phyloP scores from a whole-genome alignment of 2,113 vertebrate species.

The Lathamus discolor region DNA sequence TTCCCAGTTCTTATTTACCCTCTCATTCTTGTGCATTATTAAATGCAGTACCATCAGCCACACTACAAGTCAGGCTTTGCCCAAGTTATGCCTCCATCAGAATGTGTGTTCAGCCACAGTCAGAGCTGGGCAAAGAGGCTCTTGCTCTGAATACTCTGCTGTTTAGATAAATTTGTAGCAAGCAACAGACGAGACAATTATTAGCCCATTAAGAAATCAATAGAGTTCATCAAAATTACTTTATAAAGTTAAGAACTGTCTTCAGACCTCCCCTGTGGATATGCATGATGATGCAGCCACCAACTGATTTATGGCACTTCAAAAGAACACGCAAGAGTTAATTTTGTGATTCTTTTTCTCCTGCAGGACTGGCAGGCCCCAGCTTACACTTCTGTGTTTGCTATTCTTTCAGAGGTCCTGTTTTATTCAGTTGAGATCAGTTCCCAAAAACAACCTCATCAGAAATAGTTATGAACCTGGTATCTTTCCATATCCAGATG shows the following conservation, averaged over 20 bases:
- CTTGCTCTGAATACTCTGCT: neutral
- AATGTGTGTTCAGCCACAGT: neutral
- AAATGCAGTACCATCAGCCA: neutral
- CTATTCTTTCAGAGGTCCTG: neutral
- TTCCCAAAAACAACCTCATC: neutral
- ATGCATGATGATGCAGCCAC: neutral
- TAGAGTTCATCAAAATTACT: neutral
- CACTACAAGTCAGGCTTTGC: neutral
- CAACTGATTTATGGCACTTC: neutral
- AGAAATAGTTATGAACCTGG: neutral
- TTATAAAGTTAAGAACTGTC: neutral
- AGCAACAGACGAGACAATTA: neutral
- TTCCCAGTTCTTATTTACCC: neutral
- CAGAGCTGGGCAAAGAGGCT: neutral
- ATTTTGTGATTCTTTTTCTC: neutral
- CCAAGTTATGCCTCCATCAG: neutral
- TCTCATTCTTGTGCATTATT: neutral
- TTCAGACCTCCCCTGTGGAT: neutral
- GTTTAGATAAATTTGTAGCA: neutral
- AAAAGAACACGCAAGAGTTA: fast-evolving
- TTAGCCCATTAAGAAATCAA: slow-evolving; percentile 28
- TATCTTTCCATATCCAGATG: neutral
- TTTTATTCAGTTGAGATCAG: neutral
- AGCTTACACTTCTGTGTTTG: neutral
- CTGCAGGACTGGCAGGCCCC: fast-evolving